These are phyloP conservation scores for honey bee (Apis mellifera) DNA, from an alignment of 1,140 invertebrate genomes.

Conservation along the genomic window Amel_HAv3.1 CM009934.2:2931501-2932000, in stretches of 20 bases:
- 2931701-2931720: background rate
- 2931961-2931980: too few species aligned
- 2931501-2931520: constrained; percentile 50
- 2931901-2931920: constrained; percentile 38
- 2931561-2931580: background rate
- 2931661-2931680: constrained; percentile 16
- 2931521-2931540: constrained; percentile 30
- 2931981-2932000: background rate
- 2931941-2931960: background rate
- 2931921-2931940: constrained; percentile 25
- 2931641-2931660: background rate
- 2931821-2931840: constrained; percentile 18
- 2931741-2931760: too few species aligned
- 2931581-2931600: background rate
- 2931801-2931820: background rate
- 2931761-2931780: background rate
- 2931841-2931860: constrained; percentile 32
- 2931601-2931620: constrained; percentile 31
- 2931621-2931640: background rate
- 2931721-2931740: constrained; percentile 30
- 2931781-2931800: too few species aligned
- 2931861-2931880: constrained; percentile 45
- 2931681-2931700: constrained; percentile 54
- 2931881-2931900: constrained; percentile 47
- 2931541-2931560: constrained; percentile 6